phyloP scores from a whole-genome alignment of 2,797 vertebrate species.

The Coregonus sp. region DNA sequence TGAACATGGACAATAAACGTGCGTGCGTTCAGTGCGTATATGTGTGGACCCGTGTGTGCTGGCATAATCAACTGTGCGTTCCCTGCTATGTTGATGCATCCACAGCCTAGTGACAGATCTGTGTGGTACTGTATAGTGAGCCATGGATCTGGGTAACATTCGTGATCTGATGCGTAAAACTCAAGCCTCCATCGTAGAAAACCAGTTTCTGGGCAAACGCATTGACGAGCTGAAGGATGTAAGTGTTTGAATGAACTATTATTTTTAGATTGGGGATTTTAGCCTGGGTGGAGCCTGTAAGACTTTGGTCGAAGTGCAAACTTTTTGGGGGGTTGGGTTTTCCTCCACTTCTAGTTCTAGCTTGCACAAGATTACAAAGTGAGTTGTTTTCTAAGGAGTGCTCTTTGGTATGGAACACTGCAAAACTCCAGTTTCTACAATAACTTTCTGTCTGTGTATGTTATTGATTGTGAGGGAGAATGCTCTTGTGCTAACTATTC shows the following conservation, averaged over 20 bases:
- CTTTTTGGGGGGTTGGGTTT: not conserved
- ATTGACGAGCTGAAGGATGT: slow-evolving; percentile 56
- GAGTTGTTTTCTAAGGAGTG: not conserved
- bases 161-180: slow-evolving; percentile 68
- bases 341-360: not conserved
- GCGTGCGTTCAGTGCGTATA: not conserved
- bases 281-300: slow-evolving; percentile 24
- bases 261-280: slow-evolving; percentile 15
- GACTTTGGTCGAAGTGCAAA: slow-evolving; percentile 5
- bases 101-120: slow-evolving; percentile 1
- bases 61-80: not conserved
- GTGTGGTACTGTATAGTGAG: not conserved
- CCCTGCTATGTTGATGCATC: not conserved
- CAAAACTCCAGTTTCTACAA: not conserved
- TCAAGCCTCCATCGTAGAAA: slow-evolving; percentile 61
- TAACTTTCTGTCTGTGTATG: slow-evolving; percentile 15
- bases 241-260: slow-evolving; percentile 5
- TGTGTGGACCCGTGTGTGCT: not conserved
- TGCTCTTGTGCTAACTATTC: not conserved
- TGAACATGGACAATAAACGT: slow-evolving; percentile 12
- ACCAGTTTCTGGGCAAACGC: slow-evolving; percentile 46
- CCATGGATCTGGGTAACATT: slow-evolving; percentile 71
- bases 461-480: slow-evolving; percentile 14
- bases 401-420: not conserved
- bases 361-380: not conserved